These are phyloP conservation scores for Cydia amplana DNA, from an alignment of 1,140 invertebrate genomes.

Conservation along the genomic window DNA sequence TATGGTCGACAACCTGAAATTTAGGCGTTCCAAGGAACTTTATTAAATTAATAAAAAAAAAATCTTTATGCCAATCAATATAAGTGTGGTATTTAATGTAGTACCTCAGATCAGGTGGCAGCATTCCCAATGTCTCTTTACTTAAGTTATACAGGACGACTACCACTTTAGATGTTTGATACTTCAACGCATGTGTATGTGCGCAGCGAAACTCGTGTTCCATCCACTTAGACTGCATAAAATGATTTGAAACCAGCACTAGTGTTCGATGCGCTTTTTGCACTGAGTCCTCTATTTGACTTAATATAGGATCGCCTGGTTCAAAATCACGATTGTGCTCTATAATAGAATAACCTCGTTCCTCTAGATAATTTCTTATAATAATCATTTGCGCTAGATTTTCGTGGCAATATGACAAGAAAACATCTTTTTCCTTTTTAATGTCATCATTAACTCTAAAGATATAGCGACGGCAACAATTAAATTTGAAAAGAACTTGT, in stretches of 20 bases:
- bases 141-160: slow-evolving; percentile 75
- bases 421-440: slow-evolving; percentile 86
- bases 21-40: background rate
- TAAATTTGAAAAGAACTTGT: background rate
- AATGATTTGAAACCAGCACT: slow-evolving; percentile 89
- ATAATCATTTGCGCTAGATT: slow-evolving; percentile 83
- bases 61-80: slow-evolving; percentile 89
- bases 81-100: slow-evolving; percentile 92
- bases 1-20: background rate
- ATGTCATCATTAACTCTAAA: background rate
- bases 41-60: slow-evolving; percentile 91
- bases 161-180: background rate
- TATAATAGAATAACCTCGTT: slow-evolving; percentile 69
- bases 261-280: slow-evolving; percentile 88
- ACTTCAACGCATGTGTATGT: slow-evolving; percentile 85
- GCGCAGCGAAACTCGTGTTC: slow-evolving; percentile 89
- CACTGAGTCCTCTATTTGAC: slow-evolving; percentile 87
- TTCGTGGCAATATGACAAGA: slow-evolving; percentile 90
- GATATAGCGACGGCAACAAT: background rate
- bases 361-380: slow-evolving; percentile 81
- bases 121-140: slow-evolving; percentile 80
- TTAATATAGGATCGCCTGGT: slow-evolving; percentile 86
- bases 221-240: slow-evolving; percentile 90
- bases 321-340: slow-evolving; percentile 89
- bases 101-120: slow-evolving; percentile 86